Percentiles rank a stretch among this genome's conserved stretches.
Conservation (phyloP, 2,797 vertebrate genomes). For the Mus minutoides region DNA sequence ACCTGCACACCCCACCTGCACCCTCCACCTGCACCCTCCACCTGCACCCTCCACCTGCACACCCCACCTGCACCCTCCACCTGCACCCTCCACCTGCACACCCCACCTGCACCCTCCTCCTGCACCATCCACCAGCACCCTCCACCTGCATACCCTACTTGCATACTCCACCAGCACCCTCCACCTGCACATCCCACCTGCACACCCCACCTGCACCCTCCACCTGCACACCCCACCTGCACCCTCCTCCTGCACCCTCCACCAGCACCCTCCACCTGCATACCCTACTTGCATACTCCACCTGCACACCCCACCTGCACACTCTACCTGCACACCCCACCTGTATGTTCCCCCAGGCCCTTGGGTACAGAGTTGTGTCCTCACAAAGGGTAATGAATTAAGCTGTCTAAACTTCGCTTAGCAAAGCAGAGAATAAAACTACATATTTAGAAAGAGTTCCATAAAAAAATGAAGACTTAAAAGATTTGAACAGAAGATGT, state of each 20-base stretch:
- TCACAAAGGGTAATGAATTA: background rate
- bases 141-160: too few relatives aligned
- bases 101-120: rapidly evolving
- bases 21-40: background rate
- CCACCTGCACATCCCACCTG: background rate
- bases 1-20: background rate
- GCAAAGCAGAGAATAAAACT: conserved; percentile 9
- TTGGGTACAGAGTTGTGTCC: background rate
- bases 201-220: background rate
- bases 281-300: background rate
- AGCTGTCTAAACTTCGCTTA: background rate
- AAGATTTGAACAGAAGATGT: background rate
- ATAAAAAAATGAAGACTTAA: background rate
- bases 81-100: background rate
- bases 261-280: background rate
- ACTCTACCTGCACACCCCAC: background rate
- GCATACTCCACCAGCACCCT: background rate
- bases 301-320: too few relatives aligned
- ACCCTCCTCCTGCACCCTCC: background rate
- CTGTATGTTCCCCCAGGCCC: background rate
- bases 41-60: background rate
- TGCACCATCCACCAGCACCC: rapidly evolving
- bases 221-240: background rate
- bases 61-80: background rate
- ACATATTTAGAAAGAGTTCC: conserved; percentile 32